phyloP scores from a whole-genome alignment of 2,888 invertebrate species.

The Thysanoteuthis rhombus region DNA sequence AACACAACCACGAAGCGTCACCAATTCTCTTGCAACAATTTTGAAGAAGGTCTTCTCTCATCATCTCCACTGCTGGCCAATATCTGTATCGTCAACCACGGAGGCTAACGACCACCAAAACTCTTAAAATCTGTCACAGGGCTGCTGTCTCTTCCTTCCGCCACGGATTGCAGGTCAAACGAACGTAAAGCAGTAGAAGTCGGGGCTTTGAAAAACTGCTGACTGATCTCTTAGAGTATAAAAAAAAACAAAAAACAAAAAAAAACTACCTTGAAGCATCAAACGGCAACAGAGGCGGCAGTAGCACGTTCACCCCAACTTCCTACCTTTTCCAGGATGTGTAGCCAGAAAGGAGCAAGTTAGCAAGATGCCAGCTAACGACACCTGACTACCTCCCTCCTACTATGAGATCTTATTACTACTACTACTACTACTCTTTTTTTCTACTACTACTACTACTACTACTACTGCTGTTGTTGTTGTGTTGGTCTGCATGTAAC shows the following conservation, averaged over 20 bases:
- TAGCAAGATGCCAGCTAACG: background rate
- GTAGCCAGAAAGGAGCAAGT: no score
- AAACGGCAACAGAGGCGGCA: background rate
- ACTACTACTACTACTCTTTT: background rate
- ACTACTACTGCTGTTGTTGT: constrained; percentile 14
- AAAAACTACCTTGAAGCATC: background rate
- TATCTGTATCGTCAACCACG: no score
- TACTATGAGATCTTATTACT: background rate
- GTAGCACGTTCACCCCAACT: background rate
- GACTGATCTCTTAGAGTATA: background rate
- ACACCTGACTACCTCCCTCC: background rate
- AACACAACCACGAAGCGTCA: background rate
- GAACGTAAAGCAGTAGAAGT: background rate
- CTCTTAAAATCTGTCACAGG: background rate
- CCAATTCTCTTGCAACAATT: no score
- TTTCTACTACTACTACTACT: background rate
- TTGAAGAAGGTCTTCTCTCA: background rate
- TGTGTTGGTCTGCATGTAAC: constrained; percentile 23
- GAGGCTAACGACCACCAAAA: background rate
- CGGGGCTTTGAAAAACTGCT: background rate
- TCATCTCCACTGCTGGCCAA: background rate
- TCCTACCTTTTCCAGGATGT: background rate
- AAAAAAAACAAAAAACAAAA: no score
- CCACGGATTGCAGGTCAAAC: background rate
- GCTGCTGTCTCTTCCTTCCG: background rate